Percentiles rank a stretch among this genome's conserved stretches.
Conservation (phyloP, 2,797 vertebrate species). For the Neosilurus mollespiculum region DNA sequence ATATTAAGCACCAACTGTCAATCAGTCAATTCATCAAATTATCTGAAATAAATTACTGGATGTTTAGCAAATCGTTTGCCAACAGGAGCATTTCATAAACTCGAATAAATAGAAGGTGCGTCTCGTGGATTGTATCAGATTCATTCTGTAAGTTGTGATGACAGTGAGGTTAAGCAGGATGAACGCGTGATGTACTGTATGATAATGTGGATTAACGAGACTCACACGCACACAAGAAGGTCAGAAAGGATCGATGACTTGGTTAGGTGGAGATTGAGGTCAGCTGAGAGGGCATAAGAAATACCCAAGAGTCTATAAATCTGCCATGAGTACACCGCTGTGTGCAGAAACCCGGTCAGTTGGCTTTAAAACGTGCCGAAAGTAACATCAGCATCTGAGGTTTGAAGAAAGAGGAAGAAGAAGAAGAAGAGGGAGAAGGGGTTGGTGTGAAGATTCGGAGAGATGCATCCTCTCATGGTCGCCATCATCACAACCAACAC, state of each 20-base stretch:
- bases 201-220: conserved; percentile 23
- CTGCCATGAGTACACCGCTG: background rate
- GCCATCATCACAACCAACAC: conserved; percentile 57
- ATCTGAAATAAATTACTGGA: background rate
- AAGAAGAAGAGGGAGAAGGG: background rate
- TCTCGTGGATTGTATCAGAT: background rate
- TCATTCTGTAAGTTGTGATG: background rate
- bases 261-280: conserved; percentile 33
- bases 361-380: conserved; percentile 3
- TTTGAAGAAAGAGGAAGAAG: background rate
- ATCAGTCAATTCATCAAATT: background rate
- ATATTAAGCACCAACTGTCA: background rate
- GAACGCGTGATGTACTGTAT: background rate
- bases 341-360: background rate
- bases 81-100: background rate
- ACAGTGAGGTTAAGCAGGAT: background rate
- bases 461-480: conserved; percentile 58
- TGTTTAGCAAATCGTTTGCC: background rate
- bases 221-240: background rate
- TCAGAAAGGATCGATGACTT: conserved; percentile 19
- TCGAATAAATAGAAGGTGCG: background rate
- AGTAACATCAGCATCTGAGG: conserved; percentile 18
- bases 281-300: conserved; percentile 25
- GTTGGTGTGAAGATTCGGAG: background rate
- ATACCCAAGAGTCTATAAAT: background rate